Evolutionary conservation across 2,888 invertebrate species (phyloP).

Genomic region (Thereva nobilitata): DNA sequence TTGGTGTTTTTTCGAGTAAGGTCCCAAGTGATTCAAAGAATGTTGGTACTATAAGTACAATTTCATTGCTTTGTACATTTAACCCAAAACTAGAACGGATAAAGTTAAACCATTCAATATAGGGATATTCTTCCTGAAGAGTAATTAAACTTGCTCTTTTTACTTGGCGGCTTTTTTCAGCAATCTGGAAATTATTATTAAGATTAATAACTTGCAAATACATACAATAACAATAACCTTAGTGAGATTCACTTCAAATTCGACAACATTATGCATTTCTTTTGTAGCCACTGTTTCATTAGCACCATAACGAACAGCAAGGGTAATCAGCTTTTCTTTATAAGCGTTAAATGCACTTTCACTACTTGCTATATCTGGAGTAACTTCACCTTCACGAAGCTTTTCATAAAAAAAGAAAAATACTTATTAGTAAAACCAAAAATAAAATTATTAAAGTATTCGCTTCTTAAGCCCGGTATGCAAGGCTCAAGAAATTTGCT

Average conservation of each 20-base stretch:
- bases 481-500: too few species aligned
- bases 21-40: neutral
- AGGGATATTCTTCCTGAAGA: constrained; percentile 3
- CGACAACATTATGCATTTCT: constrained; percentile 6
- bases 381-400: too few species aligned
- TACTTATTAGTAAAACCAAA: too few species aligned
- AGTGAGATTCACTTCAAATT: constrained; percentile 1
- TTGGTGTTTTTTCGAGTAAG: constrained; percentile 2
- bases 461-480: too few species aligned
- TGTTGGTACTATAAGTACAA: constrained; percentile 15
- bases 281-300: neutral
- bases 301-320: constrained; percentile 10
- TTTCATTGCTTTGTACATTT: neutral
- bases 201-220: neutral
- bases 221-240: neutral
- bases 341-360: constrained; percentile 1
- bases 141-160: constrained; percentile 5
- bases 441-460: too few species aligned
- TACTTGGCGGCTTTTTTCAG: constrained; percentile 3
- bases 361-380: neutral
- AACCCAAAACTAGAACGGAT: constrained; percentile 20
- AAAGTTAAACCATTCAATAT: constrained; percentile 14
- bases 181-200: constrained; percentile 1
- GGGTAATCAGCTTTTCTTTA: neutral
- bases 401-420: too few species aligned